Percentiles rank a stretch among this genome's conserved stretches.
Conservation (phyloP, 2,888 invertebrate genomes). For the Neoaliturus tenellus region DNA sequence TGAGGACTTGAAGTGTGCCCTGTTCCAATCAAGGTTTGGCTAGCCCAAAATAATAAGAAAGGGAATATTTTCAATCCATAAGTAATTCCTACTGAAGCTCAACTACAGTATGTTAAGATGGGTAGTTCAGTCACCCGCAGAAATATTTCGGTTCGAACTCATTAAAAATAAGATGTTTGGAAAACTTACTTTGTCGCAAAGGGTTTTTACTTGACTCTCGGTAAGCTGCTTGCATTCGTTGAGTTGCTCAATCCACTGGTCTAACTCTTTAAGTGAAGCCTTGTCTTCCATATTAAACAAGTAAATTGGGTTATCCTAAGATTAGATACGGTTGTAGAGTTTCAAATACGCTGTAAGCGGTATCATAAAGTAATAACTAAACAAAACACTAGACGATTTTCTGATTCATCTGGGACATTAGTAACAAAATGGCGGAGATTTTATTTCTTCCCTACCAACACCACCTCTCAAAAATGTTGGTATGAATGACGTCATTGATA, state of each 20-base stretch:
- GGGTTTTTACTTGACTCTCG: constrained; percentile 99
- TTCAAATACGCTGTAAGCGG: neutral
- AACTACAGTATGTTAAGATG: too few species aligned
- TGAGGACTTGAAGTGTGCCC: too few species aligned
- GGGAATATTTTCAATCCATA: too few species aligned
- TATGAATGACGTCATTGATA: constrained; percentile 19
- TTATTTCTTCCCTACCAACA: neutral
- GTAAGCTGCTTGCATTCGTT: constrained; percentile 99
- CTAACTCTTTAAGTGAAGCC: constrained; percentile 97
- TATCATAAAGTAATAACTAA: constrained; percentile 7
- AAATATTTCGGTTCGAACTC: too few species aligned
- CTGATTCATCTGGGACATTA: constrained; percentile 12
- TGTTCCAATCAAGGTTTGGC: too few species aligned
- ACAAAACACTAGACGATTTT: constrained; percentile 30
- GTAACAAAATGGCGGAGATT: constrained; percentile 22
- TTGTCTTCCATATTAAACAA: constrained; percentile 83
- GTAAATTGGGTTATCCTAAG: neutral
- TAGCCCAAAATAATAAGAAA: too few species aligned
- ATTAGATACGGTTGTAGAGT: neutral
- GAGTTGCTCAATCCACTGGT: constrained; percentile 99
- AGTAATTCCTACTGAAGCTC: too few species aligned
- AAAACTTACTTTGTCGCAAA: constrained; percentile 97
- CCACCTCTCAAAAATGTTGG: neutral
- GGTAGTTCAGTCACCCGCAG: too few species aligned
- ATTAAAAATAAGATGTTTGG: too few species aligned